These are phyloP conservation scores for Tetramorium simillimum DNA, from an alignment of 1,140 invertebrate species.

Conservation along the genomic window DNA sequence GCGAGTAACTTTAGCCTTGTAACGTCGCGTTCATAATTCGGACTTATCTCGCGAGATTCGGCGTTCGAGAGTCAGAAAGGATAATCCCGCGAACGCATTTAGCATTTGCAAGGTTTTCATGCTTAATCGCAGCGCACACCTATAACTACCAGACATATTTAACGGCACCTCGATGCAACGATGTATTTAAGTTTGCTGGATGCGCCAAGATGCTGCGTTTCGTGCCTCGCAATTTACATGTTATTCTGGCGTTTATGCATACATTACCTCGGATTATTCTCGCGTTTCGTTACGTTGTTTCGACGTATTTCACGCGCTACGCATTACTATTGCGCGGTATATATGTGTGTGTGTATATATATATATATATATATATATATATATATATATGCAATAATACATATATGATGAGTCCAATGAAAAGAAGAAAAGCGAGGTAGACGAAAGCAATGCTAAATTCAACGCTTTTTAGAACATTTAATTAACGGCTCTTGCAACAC, in stretches of 20 bases:
- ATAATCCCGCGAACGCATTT: slow-evolving; percentile 50
- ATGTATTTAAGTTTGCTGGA: slow-evolving; percentile 40
- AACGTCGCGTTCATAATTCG: slow-evolving; percentile 29
- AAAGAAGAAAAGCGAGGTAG: too few species aligned
- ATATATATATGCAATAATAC: background rate
- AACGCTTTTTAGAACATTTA: background rate
- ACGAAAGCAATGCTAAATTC: background rate
- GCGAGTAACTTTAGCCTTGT: slow-evolving; percentile 20
- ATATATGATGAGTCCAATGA: too few species aligned
- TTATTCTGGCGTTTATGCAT: slow-evolving; percentile 53
- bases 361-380: too few species aligned
- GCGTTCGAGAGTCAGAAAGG: background rate
- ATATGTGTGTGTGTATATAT: too few species aligned
- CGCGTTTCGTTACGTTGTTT: slow-evolving; percentile 46
- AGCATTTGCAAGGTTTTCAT: slow-evolving; percentile 40
- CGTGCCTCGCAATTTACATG: slow-evolving; percentile 48
- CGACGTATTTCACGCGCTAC: slow-evolving; percentile 30
- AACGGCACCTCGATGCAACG: slow-evolving; percentile 16
- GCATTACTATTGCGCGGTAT: slow-evolving; percentile 16
- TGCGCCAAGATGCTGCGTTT: slow-evolving; percentile 36
- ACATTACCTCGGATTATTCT: slow-evolving; percentile 50
- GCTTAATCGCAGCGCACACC: slow-evolving; percentile 26
- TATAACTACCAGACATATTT: slow-evolving; percentile 38
- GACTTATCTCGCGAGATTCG: slow-evolving; percentile 22
- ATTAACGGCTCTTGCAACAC: background rate